Evolutionary conservation across 2,113 vertebrate genomes (phyloP), one percentile per base, ranked within the genome.

Genomic region (Megatriorchis doriae): DNA sequence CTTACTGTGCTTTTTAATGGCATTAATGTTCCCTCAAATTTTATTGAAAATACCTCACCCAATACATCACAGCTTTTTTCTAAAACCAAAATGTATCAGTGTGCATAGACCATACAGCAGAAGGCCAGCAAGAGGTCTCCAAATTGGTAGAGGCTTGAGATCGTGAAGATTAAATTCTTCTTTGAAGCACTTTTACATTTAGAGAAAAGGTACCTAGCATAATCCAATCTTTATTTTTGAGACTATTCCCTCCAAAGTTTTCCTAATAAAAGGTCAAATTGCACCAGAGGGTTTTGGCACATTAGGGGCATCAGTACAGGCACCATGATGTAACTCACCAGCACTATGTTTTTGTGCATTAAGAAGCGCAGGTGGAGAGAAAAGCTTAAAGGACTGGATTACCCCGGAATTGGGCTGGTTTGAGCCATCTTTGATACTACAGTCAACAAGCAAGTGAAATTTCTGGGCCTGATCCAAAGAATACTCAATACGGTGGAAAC

Each of bases 301-400:
- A 6, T 36, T 11, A 36, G 5, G 4, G 34, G 8, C n/a, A 82
- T 31, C 50, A 66, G 6, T 12, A 63, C 11, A 61, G 29, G 29
- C n/a, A 50, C 34, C 13, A 9, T 13, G 23, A 36, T 5, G 12
- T 6, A 77, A 40, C 27, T 84, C 16, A 45, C 22, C 15, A 43
- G 22, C 2, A 0, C 29, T 16, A 8, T 1, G 6, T 0, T 18
- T 88, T n/a, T 55, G 32, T 50, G 14, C 14, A 31, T 47, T 72
- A 43, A 58, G 15, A 40, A 55, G 27, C 10, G 12, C 23, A 83
- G 8, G 31, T 59, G 26, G 5, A 56, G 27, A 67, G 13, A 52
- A 17, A 58, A 71, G 21, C 47, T 59, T 50, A 32, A 70, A 84
- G 19, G 25, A 67, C 20, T 9, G 4, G 32, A 62, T 2, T 62